Conservation (phyloP, 92 coral and sea anemone genomes). For the Phenganax stokvisi region DNA sequence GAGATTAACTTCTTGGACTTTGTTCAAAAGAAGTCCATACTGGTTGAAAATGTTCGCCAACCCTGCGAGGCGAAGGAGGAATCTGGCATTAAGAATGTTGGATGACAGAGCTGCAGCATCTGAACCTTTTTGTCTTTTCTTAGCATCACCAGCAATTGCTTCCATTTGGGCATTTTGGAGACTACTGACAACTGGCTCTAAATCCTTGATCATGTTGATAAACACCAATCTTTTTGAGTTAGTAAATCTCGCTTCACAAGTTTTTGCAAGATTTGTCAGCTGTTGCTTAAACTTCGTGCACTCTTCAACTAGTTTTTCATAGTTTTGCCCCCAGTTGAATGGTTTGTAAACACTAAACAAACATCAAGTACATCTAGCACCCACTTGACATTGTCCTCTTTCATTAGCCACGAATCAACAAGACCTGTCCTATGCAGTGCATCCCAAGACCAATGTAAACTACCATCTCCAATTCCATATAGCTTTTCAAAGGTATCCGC, state of each 20-base stretch:
- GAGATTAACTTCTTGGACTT: slow-evolving; percentile 15
- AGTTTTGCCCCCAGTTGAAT: slow-evolving; percentile 9
- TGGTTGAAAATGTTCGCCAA: neutral
- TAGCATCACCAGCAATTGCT: slow-evolving; percentile 7
- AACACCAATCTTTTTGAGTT: neutral
- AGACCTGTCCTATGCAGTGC: slow-evolving; percentile 15
- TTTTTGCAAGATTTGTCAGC: too few relatives aligned
- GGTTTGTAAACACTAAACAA: slow-evolving; percentile 11
- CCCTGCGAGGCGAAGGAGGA: slow-evolving; percentile 15
- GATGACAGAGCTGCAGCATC: slow-evolving; percentile 9
- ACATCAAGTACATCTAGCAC: slow-evolving; percentile 4
- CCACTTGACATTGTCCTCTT: slow-evolving; percentile 11
- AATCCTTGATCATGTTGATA: neutral
- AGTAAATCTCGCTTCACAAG: neutral
- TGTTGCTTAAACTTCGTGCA: too few relatives aligned
- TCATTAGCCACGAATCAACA: slow-evolving; percentile 19
- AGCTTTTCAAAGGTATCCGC: neutral
- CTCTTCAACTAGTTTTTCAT: neutral
- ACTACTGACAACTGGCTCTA: slow-evolving; percentile 13
- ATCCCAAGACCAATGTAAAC: slow-evolving; percentile 9
- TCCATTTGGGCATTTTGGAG: slow-evolving; percentile 15
- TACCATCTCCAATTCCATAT: neutral
- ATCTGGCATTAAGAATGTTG: slow-evolving; percentile 1
- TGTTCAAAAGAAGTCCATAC: neutral
- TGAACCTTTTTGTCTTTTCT: slow-evolving; percentile 4